These are phyloP conservation scores for Eclectus roratus DNA, from an alignment of 2,113 vertebrate species.

Conservation along the genomic window DNA sequence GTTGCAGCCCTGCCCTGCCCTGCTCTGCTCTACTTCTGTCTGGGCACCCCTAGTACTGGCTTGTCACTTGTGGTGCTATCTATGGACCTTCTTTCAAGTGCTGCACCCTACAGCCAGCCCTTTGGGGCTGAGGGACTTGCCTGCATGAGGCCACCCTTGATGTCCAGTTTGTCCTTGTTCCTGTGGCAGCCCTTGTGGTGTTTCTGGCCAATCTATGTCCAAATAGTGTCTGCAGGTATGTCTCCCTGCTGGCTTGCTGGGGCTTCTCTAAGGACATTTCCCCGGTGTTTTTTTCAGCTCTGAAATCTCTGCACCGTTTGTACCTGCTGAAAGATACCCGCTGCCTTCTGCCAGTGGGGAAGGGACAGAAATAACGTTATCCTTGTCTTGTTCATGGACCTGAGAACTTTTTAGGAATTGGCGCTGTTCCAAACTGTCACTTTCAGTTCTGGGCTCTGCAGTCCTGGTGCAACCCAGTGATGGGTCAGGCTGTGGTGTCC, in stretches of 20 bases:
- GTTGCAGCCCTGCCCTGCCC: not conserved
- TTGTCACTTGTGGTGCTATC: not conserved
- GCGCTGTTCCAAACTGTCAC: not conserved
- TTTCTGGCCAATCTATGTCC: not conserved
- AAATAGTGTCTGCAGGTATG: accelerated
- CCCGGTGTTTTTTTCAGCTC: not conserved
- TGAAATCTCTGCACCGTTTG: not conserved
- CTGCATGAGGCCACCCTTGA: not conserved
- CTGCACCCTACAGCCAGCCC: accelerated
- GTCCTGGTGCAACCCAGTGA: not conserved
- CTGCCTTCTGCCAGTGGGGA: not conserved
- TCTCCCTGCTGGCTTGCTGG: not conserved
- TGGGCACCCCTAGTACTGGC: not conserved
- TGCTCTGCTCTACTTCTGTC: not conserved
- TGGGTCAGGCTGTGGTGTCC: not conserved
- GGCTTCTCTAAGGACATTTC: not conserved
- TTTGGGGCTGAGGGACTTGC: not conserved
- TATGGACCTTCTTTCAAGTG: no score
- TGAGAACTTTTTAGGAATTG: accelerated
- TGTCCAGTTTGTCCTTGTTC: not conserved
- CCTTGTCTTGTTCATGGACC: not conserved
- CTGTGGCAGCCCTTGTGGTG: not conserved
- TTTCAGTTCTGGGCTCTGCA: not conserved
- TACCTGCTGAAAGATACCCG: not conserved
- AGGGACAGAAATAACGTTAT: not conserved